A percentile compares a stretch with the other conserved stretches of the same genome.
phyloP scores from a whole-genome alignment of 2,888 invertebrate genomes.

The Malachius bipustulatus region DNA sequence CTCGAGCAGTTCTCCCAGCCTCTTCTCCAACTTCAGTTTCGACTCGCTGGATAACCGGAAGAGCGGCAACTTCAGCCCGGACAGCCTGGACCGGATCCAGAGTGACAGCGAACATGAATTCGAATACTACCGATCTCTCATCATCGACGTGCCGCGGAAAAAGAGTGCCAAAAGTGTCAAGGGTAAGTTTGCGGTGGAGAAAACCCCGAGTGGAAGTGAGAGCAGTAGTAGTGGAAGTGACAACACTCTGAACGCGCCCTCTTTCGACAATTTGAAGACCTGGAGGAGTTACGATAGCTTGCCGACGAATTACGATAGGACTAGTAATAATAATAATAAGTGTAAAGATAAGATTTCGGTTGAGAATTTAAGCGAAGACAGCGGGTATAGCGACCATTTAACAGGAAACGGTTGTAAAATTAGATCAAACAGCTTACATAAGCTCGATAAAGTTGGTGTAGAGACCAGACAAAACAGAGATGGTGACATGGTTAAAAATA shows the following conservation, averaged over 20 bases:
- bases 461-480: conserved; percentile 5
- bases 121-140: conserved; percentile 30
- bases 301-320: conserved; percentile 22
- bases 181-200: conserved; percentile 27
- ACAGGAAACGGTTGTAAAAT: conserved; percentile 13
- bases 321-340: conserved; percentile 17
- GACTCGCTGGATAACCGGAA: conserved; percentile 41
- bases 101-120: conserved; percentile 29
- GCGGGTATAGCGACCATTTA: conserved; percentile 56
- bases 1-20: conserved; percentile 38
- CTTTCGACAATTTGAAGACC: conserved; percentile 34
- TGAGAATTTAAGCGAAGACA: conserved; percentile 71
- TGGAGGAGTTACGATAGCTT: conserved; percentile 37
- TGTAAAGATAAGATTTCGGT: conserved; percentile 46
- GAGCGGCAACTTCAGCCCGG: conserved; percentile 37
- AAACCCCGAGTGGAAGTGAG: conserved; percentile 36
- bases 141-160: conserved; percentile 25
- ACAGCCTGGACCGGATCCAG: conserved; percentile 39
- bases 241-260: conserved; percentile 30
- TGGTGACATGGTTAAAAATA: conserved; percentile 7
- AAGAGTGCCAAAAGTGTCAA: conserved; percentile 17
- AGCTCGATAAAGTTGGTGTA: neutral
- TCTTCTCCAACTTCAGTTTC: conserved; percentile 41
- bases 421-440: conserved; percentile 5
- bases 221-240: conserved; percentile 31